Evolutionary conservation across 2,113 vertebrate species (phyloP).

Genomic region (Oxyruncus cristatus): DNA sequence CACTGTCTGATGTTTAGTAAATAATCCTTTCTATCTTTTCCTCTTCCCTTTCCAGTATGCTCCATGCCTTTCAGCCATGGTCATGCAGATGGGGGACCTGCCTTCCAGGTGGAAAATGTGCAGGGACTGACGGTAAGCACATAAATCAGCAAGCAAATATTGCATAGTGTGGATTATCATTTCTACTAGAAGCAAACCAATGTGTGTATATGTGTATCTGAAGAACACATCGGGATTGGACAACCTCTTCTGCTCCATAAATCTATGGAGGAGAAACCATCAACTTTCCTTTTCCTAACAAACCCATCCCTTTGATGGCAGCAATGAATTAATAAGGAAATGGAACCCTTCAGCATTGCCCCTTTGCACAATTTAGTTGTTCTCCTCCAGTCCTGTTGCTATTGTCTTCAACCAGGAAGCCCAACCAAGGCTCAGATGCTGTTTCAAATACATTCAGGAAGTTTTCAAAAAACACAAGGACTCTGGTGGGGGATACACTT

Average conservation of each 20-base stretch:
- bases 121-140: background rate
- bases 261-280: background rate
- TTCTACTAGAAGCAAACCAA: background rate
- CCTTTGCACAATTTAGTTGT: background rate
- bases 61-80: background rate
- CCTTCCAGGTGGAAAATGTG: background rate
- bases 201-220: background rate
- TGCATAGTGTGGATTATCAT: background rate
- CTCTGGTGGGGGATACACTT: background rate
- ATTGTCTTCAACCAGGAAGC: background rate
- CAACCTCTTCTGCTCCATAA: background rate
- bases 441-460: background rate
- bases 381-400: background rate
- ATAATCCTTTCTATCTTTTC: background rate
- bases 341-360: background rate
- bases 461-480: background rate
- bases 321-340: background rate
- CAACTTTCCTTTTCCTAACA: background rate
- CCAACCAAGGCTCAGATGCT: background rate
- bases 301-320: background rate
- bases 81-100: too few relatives aligned
- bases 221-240: background rate
- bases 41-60: background rate
- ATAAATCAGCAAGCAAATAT: background rate
- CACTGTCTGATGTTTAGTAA: background rate